Evolutionary conservation across 2,113 vertebrate species (phyloP).

Genomic region (Panthera tigris): DNA sequence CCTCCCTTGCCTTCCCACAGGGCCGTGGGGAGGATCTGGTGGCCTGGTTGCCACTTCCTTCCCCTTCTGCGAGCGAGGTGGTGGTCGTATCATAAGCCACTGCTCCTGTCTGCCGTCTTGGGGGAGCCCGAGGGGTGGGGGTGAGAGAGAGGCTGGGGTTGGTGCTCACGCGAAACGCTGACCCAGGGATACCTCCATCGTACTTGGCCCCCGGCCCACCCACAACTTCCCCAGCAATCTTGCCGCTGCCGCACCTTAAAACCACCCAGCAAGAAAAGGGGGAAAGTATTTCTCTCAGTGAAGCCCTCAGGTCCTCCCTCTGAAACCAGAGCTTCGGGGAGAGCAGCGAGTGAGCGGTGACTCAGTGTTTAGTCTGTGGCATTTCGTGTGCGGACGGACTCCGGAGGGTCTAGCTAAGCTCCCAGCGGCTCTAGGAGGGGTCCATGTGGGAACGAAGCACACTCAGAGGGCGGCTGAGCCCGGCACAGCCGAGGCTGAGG

Average conservation of each 20-base stretch:
- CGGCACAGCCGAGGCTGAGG: background rate
- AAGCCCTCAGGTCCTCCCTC: slow-evolving; percentile 71
- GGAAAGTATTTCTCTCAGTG: background rate
- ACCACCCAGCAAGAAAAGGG: slow-evolving; percentile 76
- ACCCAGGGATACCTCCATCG: slow-evolving; percentile 58
- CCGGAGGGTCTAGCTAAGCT: background rate
- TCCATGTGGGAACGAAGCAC: background rate
- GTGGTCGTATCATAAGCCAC: background rate
- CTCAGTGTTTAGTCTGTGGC: slow-evolving; percentile 67
- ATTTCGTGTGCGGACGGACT: background rate
- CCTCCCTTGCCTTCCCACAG: background rate
- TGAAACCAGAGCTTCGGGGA: slow-evolving; percentile 73
- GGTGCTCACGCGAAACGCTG: slow-evolving; percentile 37
- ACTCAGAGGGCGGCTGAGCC: background rate
- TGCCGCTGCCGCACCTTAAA: slow-evolving; percentile 67
- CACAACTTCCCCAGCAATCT: slow-evolving; percentile 69
- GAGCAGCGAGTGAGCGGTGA: slow-evolving; percentile 63
- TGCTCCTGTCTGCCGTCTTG: background rate
- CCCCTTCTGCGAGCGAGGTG: background rate
- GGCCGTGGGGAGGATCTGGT: background rate
- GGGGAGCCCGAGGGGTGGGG: background rate
- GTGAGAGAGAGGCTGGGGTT: background rate
- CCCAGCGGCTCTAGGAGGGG: rapidly evolving
- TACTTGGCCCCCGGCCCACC: slow-evolving; percentile 70
- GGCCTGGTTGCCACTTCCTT: background rate